A percentile compares a stretch with the other conserved stretches of the same genome.
Conservation (phyloP, 2,888 invertebrate species). For the Cheilosia vernalis region DNA sequence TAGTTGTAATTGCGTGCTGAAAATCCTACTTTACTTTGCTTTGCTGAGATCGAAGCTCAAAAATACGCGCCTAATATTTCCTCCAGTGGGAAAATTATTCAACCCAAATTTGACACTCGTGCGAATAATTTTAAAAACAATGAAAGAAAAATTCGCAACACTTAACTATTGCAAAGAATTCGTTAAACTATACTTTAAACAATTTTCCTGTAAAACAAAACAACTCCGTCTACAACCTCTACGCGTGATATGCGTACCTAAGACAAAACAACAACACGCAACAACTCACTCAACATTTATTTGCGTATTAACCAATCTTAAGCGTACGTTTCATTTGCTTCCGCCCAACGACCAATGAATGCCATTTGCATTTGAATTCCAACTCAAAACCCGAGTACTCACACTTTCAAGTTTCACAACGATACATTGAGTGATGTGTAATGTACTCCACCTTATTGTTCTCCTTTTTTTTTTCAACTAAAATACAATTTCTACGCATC, state of each 20-base stretch:
- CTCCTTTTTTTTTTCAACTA: constrained; percentile 20
- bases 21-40: too few species aligned
- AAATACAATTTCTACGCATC: constrained; percentile 15
- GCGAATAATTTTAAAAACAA: too few species aligned
- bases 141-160: too few species aligned
- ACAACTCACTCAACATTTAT: constrained; percentile 53
- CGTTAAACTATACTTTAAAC: too few species aligned
- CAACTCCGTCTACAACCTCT: neutral
- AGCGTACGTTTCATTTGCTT: constrained; percentile 66
- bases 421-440: constrained; percentile 55
- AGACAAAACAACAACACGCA: constrained; percentile 17
- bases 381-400: constrained; percentile 64
- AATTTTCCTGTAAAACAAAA: neutral
- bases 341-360: constrained; percentile 72
- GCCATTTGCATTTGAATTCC: constrained; percentile 61
- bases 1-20: too few species aligned
- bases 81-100: too few species aligned
- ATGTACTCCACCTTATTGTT: constrained; percentile 49
- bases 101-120: too few species aligned
- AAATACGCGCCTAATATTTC: too few species aligned
- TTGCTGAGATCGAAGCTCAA: too few species aligned
- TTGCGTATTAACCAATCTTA: constrained; percentile 64
- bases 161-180: too few species aligned
- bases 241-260: neutral
- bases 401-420: constrained; percentile 29